Conservation (phyloP, 1,140 invertebrate species). For the Parapsyche elsis region DNA sequence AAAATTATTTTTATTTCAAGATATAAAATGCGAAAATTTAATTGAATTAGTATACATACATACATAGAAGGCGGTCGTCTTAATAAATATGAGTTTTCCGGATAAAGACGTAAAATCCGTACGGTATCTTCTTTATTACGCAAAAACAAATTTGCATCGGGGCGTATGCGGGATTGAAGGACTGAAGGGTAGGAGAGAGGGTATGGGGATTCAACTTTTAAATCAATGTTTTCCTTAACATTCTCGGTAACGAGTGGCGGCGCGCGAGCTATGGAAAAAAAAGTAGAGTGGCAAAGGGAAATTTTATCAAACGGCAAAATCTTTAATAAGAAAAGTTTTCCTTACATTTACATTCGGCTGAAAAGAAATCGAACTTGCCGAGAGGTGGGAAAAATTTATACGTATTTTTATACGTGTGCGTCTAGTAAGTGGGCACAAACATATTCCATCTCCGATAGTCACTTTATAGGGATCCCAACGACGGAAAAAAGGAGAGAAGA, state of each 20-base stretch:
- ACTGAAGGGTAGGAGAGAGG: no score
- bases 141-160: slow-evolving; percentile 26
- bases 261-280: background rate
- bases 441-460: no score
- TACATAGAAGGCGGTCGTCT: background rate
- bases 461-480: background rate
- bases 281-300: background rate
- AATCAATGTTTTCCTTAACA: slow-evolving; percentile 15
- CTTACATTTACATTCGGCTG: slow-evolving; percentile 20
- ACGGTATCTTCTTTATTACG: slow-evolving; percentile 1
- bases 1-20: background rate
- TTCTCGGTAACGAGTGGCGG: background rate
- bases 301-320: slow-evolving; percentile 28
- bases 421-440: no score
- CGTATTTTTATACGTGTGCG: background rate
- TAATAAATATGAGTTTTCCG: slow-evolving; percentile 9
- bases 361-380: slow-evolving; percentile 8
- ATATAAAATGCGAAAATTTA: slow-evolving; percentile 9
- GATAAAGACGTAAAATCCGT: slow-evolving; percentile 19
- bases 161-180: background rate
- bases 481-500: background rate
- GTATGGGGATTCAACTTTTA: background rate
- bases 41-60: background rate
- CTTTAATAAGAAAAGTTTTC: slow-evolving; percentile 29
- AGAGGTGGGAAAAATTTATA: background rate